phyloP scores from a whole-genome alignment of 2,888 invertebrate genomes.

The Germaria angustata region DNA sequence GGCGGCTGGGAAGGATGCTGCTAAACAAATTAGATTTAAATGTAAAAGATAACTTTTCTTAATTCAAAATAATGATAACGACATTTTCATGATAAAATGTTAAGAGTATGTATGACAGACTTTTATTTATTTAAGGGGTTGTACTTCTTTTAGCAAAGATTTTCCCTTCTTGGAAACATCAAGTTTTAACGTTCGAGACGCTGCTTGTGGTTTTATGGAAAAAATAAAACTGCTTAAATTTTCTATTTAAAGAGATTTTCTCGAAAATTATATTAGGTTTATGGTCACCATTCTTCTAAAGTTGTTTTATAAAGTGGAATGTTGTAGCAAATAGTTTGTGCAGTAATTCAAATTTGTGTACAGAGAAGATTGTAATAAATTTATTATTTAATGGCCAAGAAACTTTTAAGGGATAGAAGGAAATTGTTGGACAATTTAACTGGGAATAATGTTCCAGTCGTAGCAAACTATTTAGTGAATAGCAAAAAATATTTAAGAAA shows the following conservation, averaged over 20 bases:
- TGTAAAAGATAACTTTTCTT: constrained; percentile 25
- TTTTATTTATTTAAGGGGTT: background rate
- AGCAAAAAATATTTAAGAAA: too few relatives aligned
- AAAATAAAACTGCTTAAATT: background rate
- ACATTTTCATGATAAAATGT: constrained; percentile 21
- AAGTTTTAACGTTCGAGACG: background rate
- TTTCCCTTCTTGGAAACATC: background rate
- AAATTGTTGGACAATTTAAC: background rate
- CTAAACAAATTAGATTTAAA: constrained; percentile 24
- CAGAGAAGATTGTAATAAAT: background rate
- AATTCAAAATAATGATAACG: constrained; percentile 32
- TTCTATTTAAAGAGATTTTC: background rate
- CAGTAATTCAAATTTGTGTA: background rate
- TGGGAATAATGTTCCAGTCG: background rate
- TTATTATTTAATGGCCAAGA: constrained; percentile 10
- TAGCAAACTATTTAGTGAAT: too few relatives aligned
- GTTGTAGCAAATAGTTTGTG: background rate
- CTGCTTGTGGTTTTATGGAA: background rate
- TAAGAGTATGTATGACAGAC: background rate
- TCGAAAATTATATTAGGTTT: background rate
- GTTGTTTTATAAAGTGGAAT: background rate
- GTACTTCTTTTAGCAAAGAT: background rate
- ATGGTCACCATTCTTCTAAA: background rate
- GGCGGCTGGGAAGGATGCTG: background rate
- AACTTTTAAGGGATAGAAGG: background rate